These are phyloP conservation scores for Hirtodrosophila histrioides DNA, from an alignment of 2,888 invertebrate genomes.

Conservation along the genomic window DNA sequence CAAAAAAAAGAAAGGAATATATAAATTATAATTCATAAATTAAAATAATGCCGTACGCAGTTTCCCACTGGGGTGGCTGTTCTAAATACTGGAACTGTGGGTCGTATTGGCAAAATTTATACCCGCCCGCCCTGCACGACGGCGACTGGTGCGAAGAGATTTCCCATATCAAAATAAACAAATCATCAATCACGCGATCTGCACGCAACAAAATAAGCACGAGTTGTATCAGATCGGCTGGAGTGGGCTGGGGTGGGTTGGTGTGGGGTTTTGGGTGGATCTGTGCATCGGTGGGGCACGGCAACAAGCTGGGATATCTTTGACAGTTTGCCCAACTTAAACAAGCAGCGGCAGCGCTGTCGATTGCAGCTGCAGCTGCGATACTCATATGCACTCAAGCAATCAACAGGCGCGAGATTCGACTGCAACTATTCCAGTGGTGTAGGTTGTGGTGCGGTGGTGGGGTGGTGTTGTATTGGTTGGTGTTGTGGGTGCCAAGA, in stretches of 20 bases:
- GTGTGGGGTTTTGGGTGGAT: constrained; percentile 1
- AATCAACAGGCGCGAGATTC: constrained; percentile 68
- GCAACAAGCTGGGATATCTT: constrained; percentile 73
- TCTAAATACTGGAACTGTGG: constrained; percentile 37
- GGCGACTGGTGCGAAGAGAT: constrained; percentile 71
- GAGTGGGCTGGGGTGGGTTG: no score
- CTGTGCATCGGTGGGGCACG: constrained; percentile 9
- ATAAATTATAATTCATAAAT: constrained; percentile 76
- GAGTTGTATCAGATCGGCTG: neutral
- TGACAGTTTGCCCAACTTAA: constrained; percentile 74
- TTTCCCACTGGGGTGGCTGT: constrained; percentile 52
- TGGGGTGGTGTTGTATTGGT: constrained; percentile 9
- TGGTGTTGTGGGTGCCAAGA: constrained; percentile 30
- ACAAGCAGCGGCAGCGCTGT: constrained; percentile 43
- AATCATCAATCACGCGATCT: constrained; percentile 81
- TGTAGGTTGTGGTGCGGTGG: constrained; percentile 1
- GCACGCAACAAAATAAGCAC: constrained; percentile 55
- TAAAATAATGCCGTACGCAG: constrained; percentile 55
- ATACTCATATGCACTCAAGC: constrained; percentile 73
- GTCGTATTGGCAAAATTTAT: constrained; percentile 59
- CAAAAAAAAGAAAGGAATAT: constrained; percentile 17
- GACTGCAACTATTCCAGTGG: constrained; percentile 12
- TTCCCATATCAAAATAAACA: constrained; percentile 78
- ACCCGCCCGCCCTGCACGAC: constrained; percentile 4
- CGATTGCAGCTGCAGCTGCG: constrained; percentile 48